Conservation (phyloP, 2,888 invertebrate species). For the Asteroscopus sphinx region DNA sequence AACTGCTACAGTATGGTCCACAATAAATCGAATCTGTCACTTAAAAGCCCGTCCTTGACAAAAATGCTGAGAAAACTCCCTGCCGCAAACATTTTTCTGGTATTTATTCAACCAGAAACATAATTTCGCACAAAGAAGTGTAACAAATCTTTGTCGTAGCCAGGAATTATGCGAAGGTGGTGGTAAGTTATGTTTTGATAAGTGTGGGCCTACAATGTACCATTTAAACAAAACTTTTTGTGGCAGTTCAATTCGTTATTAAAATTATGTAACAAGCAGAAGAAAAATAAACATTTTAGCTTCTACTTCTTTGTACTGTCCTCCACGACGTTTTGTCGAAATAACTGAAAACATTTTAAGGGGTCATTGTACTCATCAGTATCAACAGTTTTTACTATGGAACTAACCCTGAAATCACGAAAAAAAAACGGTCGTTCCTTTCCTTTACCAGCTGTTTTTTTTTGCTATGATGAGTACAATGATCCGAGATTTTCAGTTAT, state of each 20-base stretch:
- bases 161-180: slow-evolving; percentile 3
- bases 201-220: background rate
- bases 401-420: no score
- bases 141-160: slow-evolving; percentile 19
- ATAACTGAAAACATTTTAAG: no score
- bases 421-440: no score
- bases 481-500: no score
- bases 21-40: slow-evolving; percentile 12
- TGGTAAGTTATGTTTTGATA: background rate
- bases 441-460: no score
- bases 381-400: no score
- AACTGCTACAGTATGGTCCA: slow-evolving; percentile 4
- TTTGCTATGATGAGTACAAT: no score
- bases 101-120: slow-evolving; percentile 30
- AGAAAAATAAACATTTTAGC: no score
- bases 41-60: slow-evolving; percentile 4
- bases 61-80: background rate
- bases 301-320: no score
- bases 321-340: no score
- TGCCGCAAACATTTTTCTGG: slow-evolving; percentile 3
- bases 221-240: background rate
- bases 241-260: background rate
- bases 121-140: slow-evolving; percentile 21
- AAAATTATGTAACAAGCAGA: no score
- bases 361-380: no score